phyloP scores from a whole-genome alignment of 2,888 invertebrate species.

The Drosophila diplacantha region DNA sequence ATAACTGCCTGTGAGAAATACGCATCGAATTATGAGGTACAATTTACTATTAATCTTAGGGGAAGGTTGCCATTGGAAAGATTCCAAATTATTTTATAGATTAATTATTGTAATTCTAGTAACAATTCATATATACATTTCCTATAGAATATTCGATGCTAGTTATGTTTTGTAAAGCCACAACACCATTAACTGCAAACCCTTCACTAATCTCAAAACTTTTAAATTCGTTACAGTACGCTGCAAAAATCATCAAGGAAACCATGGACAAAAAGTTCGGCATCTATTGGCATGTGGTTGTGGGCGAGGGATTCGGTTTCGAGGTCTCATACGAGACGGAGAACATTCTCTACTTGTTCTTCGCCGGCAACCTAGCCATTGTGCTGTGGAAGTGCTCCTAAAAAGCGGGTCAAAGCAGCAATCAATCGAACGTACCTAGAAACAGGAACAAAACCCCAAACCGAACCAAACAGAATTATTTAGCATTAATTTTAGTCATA shows the following conservation, averaged over 20 bases:
- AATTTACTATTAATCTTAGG: no score
- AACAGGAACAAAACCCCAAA: conserved; percentile 38
- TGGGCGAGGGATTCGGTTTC: conserved; percentile 94
- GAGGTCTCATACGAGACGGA: conserved; percentile 94
- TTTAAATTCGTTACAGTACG: conserved; percentile 80
- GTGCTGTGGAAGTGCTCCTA: conserved; percentile 91
- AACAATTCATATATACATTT: neutral
- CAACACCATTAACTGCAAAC: neutral
- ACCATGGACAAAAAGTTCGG: conserved; percentile 97
- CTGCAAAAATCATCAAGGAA: conserved; percentile 96
- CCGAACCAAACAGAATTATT: conserved; percentile 43
- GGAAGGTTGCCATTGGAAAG: neutral
- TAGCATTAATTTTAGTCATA: conserved; percentile 44
- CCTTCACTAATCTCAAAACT: neutral
- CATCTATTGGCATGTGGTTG: conserved; percentile 95
- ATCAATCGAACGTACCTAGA: conserved; percentile 58
- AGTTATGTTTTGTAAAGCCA: neutral
- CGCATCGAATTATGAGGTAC: conserved; percentile 88
- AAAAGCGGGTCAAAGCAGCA: conserved; percentile 20
- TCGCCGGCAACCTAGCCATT: conserved; percentile 93
- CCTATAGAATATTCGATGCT: no score
- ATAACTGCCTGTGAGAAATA: conserved; percentile 96
- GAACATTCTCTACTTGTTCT: conserved; percentile 91
- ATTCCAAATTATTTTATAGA: no score
- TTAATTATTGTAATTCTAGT: neutral